Conservation (phyloP, 1,140 invertebrate genomes). For the Hestina assimilis region DNA sequence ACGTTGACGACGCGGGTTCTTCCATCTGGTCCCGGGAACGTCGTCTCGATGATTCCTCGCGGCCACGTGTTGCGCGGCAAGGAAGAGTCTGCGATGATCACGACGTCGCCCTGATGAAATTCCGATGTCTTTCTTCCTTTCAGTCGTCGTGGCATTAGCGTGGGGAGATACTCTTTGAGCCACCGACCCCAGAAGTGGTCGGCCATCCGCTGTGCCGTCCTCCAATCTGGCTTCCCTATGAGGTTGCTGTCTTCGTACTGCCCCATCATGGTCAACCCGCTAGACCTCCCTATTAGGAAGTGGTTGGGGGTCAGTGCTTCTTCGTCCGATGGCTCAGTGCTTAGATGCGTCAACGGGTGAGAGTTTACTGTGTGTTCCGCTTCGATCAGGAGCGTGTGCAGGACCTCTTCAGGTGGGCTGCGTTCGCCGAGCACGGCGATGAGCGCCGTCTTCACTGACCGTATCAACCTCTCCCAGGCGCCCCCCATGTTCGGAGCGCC, state of each 20-base stretch:
- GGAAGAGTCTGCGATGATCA: too few relatives aligned
- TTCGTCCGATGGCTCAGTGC: constrained; percentile 22
- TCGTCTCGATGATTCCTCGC: too few relatives aligned
- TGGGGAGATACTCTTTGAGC: constrained; percentile 35
- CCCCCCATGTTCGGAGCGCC: constrained; percentile 36
- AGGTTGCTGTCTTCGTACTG: background rate
- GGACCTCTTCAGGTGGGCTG: constrained; percentile 28
- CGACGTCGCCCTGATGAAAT: too few relatives aligned
- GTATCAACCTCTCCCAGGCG: constrained; percentile 37
- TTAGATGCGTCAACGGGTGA: constrained; percentile 18
- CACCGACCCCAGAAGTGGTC: constrained; percentile 30
- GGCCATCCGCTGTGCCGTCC: constrained; percentile 10
- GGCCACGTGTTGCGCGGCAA: too few relatives aligned
- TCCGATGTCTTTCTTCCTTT: too few relatives aligned
- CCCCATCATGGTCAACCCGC: constrained; percentile 9
- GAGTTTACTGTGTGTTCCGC: constrained; percentile 29
- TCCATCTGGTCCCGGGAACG: too few relatives aligned
- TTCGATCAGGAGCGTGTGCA: constrained; percentile 26
- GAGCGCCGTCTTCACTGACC: constrained; percentile 33
- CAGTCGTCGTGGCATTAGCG: constrained; percentile 4
- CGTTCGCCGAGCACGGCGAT: constrained; percentile 10
- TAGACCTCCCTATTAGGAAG: constrained; percentile 34
- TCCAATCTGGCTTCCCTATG: constrained; percentile 5
- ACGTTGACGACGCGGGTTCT: too few relatives aligned
- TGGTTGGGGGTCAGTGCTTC: constrained; percentile 48